Evolutionary conservation across 2,113 vertebrate species (phyloP), one percentile per base, ranked within the genome.

Genomic region (Pycnonotus jocosus): DNA sequence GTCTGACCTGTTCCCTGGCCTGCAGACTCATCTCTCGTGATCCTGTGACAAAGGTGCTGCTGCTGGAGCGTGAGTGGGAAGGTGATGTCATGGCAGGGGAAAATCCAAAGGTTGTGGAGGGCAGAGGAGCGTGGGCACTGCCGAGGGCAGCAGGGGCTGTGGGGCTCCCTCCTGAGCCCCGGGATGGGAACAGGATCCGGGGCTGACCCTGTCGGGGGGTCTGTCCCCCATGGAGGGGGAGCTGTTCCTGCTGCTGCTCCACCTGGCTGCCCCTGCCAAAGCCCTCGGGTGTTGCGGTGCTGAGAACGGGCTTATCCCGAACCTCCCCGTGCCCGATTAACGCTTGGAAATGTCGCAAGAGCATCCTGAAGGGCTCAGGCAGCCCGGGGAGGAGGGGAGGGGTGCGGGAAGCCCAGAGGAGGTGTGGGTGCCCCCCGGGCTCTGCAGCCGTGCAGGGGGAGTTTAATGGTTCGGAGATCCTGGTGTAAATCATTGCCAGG

Each of bases 401-500:
- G 44, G 38, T 35, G 38, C 2, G 1, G 80, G 84, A 28, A 80
- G 86, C 28, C 40, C 3, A 1, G 51, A 22, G 74, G n/a, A 12
- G 37, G 17, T 4, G 23, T 4, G 13, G 51, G 56, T 61, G 65
- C 42, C 31, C 45, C 30, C 38, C 10, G 0, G 3, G 50, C 56
- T 74, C 19, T 31, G 57, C 60, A 16, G 72, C 50, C 0, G 0
- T 3, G 5, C 33, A 1, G 0, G 12, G 24, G 33, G n/a, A 37
- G 71, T 74, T 85, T 80, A 81, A 87, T 87, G 74, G 28, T 73
- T 92, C 23, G 8, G 53, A 74, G 88, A 85, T 88, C 54, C 64
- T 72, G 68, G 57, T 23, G 91, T 95, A 93, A 96, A 94, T 96
- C 54, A 93, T 95, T 96, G 74, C 86, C 93, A 66, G 88, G 5